These are phyloP conservation scores for Heliconius ethilla DNA, from an alignment of 2,888 invertebrate species.

Conservation along the genomic window DNA sequence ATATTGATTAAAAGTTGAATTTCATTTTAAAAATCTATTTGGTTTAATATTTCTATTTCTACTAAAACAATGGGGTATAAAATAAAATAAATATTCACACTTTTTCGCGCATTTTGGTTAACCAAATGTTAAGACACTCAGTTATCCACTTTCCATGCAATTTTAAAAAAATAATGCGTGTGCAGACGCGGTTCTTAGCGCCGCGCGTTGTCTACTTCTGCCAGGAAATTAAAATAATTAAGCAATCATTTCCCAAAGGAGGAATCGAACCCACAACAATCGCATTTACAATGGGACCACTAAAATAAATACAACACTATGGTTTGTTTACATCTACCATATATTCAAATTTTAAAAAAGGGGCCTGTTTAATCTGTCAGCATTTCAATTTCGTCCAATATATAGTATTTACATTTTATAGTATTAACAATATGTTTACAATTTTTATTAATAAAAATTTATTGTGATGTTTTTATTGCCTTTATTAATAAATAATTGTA, in stretches of 20 bases:
- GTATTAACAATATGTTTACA: slow-evolving; percentile 32
- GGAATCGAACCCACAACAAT: too few species aligned
- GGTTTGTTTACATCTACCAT: slow-evolving; percentile 37
- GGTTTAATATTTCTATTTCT: background rate
- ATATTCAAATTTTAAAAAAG: slow-evolving; percentile 11
- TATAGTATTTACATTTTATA: slow-evolving; percentile 37
- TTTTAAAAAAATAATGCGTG: background rate
- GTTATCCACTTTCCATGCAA: too few species aligned
- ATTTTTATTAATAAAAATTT: slow-evolving; percentile 14
- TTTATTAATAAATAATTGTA: slow-evolving; percentile 39
- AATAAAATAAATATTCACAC: background rate
- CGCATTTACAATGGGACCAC: background rate
- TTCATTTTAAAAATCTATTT: background rate
- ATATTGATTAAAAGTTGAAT: background rate
- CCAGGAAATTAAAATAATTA: background rate
- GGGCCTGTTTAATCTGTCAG: slow-evolving; percentile 7
- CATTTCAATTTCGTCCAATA: slow-evolving; percentile 37
- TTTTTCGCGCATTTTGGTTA: background rate
- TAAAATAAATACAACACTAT: slow-evolving; percentile 33
- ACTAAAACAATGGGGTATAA: background rate
- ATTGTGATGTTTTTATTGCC: slow-evolving; percentile 43
- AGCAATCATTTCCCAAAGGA: too few species aligned
- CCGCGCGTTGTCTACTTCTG: background rate
- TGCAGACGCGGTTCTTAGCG: background rate
- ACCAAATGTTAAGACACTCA: background rate